Conservation (phyloP, 35 echinoderm and acorn worm genomes). For the Apostichopus californicus region DNA sequence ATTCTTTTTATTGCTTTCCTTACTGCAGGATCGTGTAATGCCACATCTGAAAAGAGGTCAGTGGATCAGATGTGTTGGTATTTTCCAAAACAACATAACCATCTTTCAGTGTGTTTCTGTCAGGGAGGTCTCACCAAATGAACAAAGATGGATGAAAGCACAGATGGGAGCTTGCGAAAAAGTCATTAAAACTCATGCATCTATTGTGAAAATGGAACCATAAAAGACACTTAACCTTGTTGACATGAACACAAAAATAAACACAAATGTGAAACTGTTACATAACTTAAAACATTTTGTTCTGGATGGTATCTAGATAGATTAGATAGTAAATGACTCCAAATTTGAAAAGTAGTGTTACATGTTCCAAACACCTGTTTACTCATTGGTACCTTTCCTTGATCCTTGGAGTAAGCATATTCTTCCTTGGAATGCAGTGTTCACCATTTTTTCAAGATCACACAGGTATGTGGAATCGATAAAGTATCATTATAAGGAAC, state of each 20-base stretch:
- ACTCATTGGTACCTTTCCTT: too few species aligned
- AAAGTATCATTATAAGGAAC: background rate
- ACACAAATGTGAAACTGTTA: too few species aligned
- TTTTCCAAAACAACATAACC: slow-evolving; percentile 38
- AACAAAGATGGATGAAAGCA: slow-evolving; percentile 62
- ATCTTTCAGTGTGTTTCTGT: slow-evolving; percentile 84
- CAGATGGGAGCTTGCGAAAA: slow-evolving; percentile 64
- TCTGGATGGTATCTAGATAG: too few species aligned
- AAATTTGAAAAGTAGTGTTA: too few species aligned
- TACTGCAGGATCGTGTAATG: slow-evolving; percentile 73
- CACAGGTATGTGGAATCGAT: too few species aligned
- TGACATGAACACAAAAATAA: background rate
- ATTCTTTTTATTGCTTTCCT: background rate
- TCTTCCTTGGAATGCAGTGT: too few species aligned
- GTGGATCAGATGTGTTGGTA: slow-evolving; percentile 84
- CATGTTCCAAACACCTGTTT: too few species aligned
- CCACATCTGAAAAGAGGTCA: slow-evolving; percentile 71
- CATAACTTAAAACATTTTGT: too few species aligned
- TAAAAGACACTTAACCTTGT: background rate
- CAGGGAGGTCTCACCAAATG: slow-evolving; percentile 54
- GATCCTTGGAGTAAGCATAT: too few species aligned
- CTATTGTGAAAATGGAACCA: slow-evolving; percentile 56
- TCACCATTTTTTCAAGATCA: too few species aligned
- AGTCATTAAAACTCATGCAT: slow-evolving; percentile 51
- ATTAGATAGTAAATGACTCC: too few species aligned